These are phyloP conservation scores for Bagarius yarrelli DNA, from an alignment of 2,113 vertebrate genomes.

Conservation along the genomic window DNA sequence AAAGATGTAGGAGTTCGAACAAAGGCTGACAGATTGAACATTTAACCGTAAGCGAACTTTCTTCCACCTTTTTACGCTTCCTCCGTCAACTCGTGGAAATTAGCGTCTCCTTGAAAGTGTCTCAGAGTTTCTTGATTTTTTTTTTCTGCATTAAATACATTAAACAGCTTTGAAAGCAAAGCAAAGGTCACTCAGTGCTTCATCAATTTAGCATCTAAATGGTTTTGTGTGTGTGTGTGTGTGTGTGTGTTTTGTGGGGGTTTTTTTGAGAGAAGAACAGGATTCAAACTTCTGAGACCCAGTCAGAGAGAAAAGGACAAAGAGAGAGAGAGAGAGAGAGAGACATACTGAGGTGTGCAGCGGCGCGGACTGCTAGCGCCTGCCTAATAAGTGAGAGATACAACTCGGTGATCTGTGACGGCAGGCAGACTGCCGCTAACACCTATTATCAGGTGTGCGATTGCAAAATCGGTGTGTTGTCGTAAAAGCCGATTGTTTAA, in stretches of 20 bases:
- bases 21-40: constrained; percentile 37
- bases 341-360: constrained; percentile 26
- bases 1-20: constrained; percentile 38
- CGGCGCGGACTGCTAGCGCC: constrained; percentile 51
- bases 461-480: constrained; percentile 62
- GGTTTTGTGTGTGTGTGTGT: background rate
- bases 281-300: constrained; percentile 9
- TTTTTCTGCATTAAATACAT: constrained; percentile 47
- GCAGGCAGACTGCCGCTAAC: constrained; percentile 62
- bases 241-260: background rate
- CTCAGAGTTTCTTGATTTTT: constrained; percentile 25
- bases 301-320: constrained; percentile 46
- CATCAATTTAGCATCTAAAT: constrained; percentile 54
- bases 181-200: constrained; percentile 48
- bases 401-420: constrained; percentile 51
- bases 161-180: constrained; percentile 50
- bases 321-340: constrained; percentile 47
- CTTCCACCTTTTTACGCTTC: background rate
- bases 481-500: constrained; percentile 65
- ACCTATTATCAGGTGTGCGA: constrained; percentile 67
- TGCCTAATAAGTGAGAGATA: constrained; percentile 71
- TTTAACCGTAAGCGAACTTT: constrained; percentile 24
- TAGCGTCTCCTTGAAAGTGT: constrained; percentile 10
- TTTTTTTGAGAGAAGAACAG: background rate
- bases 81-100: constrained; percentile 14